Evolutionary conservation across 2,797 vertebrate genomes (phyloP), one percentile per base, ranked within the genome.

Genomic region (Poeciliopsis infans): DNA sequence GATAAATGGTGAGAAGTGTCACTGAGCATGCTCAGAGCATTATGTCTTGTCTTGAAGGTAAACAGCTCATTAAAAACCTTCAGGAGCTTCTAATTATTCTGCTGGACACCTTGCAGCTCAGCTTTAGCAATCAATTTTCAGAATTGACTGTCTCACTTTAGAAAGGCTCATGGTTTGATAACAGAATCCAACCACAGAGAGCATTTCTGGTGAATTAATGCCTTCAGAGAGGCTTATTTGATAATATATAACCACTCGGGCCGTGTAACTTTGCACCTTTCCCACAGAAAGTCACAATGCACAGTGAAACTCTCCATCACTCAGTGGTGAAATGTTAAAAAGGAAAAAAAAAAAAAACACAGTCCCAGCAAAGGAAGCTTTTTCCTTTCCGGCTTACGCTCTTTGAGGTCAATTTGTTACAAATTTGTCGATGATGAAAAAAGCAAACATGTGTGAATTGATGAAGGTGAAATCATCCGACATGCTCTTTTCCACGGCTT

Each of bases 341-440:
- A 46, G 45, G 3, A 4, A 85, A 55, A 55, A 28, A 28, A 28
- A n/a, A n/a, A n/a, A 55, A 57, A 25, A 89, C 59, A 7, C 33
- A 79, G 83, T 78, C 81, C 79, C 73, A 69, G 70, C 79, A 79
- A 81, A 75, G 72, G 76, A 57, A 59, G 77, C 83, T 83, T 88
- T 90, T 59, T 45, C 80, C 82, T 80, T 87, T 86, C 72, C 80
- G 77, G 75, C 43, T 76, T 76, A 86, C 72, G 71, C 72, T 86
- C 80, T 74, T 80, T 61, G 5, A 82, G 72, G 79, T 85, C 81
- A 89, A 91, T 91, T 88, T 89, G 91, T 93, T 89, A 87, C 90
- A 92, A 93, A 93, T 94, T 90, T 89, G 89, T 88, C 53, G 87
- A 90, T 86, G 92, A 94, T 91, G 88, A 92, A 93, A 91, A 68